Evolutionary conservation across 2,888 invertebrate genomes (phyloP), one percentile per base, ranked within the genome.

Genomic region (Abrostola triplasia): DNA sequence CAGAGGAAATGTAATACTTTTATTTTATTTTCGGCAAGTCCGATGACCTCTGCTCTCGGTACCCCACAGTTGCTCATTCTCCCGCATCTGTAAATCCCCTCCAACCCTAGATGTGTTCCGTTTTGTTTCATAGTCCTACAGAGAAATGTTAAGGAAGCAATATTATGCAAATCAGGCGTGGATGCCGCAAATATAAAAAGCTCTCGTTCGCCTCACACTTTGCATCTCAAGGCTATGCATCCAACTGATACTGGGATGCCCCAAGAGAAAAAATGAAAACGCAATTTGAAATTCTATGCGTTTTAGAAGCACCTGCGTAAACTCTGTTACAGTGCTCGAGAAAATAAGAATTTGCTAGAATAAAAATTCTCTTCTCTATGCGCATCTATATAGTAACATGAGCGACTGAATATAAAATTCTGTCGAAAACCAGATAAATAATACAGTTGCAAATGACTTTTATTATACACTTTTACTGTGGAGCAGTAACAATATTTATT

Each of bases 161-260:
- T 95, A 94, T 94, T 94, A 95, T 95, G 95, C 92, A 94, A 95
- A 95, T 94, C 88, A 82, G 88, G 86, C 89, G 89, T 92, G 88
- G 91, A 88, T 90, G 85, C 90, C 91, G 89, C 91, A 94, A 93
- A 93, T 92, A 93, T 92, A 93, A 93, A 93, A 94, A 93, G 91
- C 91, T 88, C 91, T 86, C 90, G 89, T 86, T 90, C 70, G 66
- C 73, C 90, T 89, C 90, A 85, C 91, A 92, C 93, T 94, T 94
- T 94, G 94, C 93, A 94, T 94, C 92, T 92, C 93, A 94, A 94
- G 94, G 94, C 90, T 90, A 86, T 93, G 93, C 93, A 94, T 89
- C 88, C 89, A 86, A 91, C 90, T 91, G 91, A 92, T 93, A 91
- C 90, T 77, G 87, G 85, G 88, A 90, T 90, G 90, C 91, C 92